phyloP scores from a whole-genome alignment of 2,888 invertebrate genomes.

The Drosophila picticornis region DNA sequence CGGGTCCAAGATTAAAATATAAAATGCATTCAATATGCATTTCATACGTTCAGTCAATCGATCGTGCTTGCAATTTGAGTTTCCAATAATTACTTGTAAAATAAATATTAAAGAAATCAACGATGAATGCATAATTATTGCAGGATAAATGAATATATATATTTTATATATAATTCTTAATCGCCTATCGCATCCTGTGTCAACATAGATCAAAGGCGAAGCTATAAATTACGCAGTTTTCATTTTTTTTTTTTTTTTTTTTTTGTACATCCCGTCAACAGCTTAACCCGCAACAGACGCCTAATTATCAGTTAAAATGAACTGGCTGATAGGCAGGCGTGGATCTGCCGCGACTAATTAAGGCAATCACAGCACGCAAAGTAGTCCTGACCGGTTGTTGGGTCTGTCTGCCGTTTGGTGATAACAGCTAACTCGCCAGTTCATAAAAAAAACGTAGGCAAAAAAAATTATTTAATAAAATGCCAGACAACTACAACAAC shows the following conservation, averaged over 20 bases:
- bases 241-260: not conserved
- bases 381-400: conserved; percentile 36
- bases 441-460: conserved; percentile 63
- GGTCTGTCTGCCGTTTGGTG: conserved; percentile 34
- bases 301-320: conserved; percentile 58
- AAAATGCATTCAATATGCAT: conserved; percentile 17
- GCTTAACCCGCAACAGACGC: conserved; percentile 33
- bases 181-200: conserved; percentile 19
- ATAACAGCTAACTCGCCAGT: conserved; percentile 63
- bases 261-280: conserved; percentile 15
- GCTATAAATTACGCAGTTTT: conserved; percentile 41
- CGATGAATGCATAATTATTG: conserved; percentile 17
- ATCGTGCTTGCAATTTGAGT: not conserved
- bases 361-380: conserved; percentile 74
- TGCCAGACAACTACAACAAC: conserved; percentile 41
- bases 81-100: not conserved
- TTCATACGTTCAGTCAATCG: not conserved
- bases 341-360: conserved; percentile 67
- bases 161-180: conserved; percentile 33
- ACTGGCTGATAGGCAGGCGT: conserved; percentile 30
- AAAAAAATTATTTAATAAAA: conserved; percentile 75
- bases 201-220: conserved; percentile 45
- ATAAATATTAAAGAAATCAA: not conserved
- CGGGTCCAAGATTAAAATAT: conserved; percentile 45
- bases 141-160: conserved; percentile 21